Conservation (phyloP, 35 echinoderm and acorn worm species). For the Eucidaris tribuloides region DNA sequence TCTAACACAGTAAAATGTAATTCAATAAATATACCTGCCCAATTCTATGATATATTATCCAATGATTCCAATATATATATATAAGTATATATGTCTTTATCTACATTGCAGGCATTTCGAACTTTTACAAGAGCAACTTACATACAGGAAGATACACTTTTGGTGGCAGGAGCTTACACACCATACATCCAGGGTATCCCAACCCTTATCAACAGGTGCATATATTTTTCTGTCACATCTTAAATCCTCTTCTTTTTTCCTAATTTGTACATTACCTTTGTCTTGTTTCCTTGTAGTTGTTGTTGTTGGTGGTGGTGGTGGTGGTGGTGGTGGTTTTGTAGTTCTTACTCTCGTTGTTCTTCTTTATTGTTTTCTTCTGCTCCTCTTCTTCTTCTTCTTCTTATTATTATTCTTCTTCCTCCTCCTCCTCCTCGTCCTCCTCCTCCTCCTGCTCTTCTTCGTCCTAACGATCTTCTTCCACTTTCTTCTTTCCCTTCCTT, state of each 20-base stretch:
- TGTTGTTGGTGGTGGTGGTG: background rate
- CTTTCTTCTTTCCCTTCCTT: too few species aligned
- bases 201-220: constrained; percentile 93
- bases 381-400: too few species aligned
- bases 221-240: background rate
- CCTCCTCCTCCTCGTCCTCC: too few species aligned
- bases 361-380: too few species aligned
- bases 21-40: background rate
- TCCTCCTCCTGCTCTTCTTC: too few species aligned
- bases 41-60: background rate
- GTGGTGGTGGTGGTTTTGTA: background rate
- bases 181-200: background rate
- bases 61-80: background rate
- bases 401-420: too few species aligned
- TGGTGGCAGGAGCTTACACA: constrained; percentile 61
- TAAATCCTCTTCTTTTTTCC: background rate
- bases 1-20: background rate
- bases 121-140: constrained; percentile 89
- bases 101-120: constrained; percentile 71
- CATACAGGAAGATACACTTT: constrained; percentile 70
- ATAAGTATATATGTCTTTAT: background rate
- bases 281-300: background rate
- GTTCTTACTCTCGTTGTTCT: background rate
- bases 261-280: too few species aligned
- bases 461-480: too few species aligned